Evolutionary conservation across 2,113 vertebrate genomes (phyloP), one percentile per base, ranked within the genome.

Genomic region (Alosa alosa): DNA sequence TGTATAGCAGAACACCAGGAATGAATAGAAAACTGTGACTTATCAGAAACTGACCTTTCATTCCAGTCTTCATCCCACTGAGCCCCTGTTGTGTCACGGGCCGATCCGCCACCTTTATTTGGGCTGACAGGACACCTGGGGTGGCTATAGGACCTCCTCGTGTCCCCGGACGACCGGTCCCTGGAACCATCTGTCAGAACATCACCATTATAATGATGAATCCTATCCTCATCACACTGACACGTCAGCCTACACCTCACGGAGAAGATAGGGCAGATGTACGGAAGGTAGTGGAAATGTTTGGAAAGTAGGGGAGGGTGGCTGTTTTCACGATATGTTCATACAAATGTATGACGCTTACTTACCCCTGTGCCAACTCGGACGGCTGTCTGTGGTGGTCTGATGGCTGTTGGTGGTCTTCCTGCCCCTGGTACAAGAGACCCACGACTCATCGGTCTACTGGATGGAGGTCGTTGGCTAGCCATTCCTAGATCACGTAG

Each of bases 1-100:
- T 25, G n/a, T 2, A 60, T n/a, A 31, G 1, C 25, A 10, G 11
- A 20, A 9, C 17, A 7, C 3, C 47, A 55, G 4, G 7, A 83
- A 3, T 7, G 8, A 83, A 15, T 60, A 9, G 20, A 1, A 4
- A 8, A 52, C 44, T 7, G 57, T 9, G 10, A n/a, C n/a, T 9
- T 50, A 13, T 52, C 15, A 57, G 0, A 78, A 22, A n/a, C 22
- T 49, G 13, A 99, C 98, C 97, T 96, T 97, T 99, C 88, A 96
- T 89, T 22, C 96, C 96, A 25, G 97, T 99, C 94, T 99, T 99
- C 96, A 99, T 99, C 87, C 98, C 98, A 88, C 97, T 99, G 90
- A 99, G 96, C 3, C 98, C 98, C 89, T 99, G 98, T 0, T 99
- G 98, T 86, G 98, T 99, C 83, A 99, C 97, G 39, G 98, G 98